A percentile compares a stretch with the other conserved stretches of the same genome.
Conservation (phyloP, 2,797 vertebrate species). For the Mastacembelus armatus region DNA sequence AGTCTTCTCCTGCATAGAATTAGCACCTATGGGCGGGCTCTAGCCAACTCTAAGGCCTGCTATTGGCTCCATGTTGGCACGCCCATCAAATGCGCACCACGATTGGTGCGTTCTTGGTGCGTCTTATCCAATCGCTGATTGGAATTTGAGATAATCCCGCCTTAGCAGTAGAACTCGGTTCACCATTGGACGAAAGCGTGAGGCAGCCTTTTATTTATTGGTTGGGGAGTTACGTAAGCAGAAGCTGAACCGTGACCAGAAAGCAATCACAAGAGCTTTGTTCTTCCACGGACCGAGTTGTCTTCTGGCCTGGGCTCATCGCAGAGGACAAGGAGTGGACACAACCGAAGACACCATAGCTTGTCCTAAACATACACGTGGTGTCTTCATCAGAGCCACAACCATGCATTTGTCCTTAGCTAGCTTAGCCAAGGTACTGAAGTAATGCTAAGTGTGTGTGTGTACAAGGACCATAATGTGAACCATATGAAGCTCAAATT, state of each 20-base stretch:
- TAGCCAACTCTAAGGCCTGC: not conserved
- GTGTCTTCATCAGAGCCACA: not conserved
- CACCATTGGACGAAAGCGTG: slow-evolving; percentile 50
- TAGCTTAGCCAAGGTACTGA: slow-evolving; percentile 78
- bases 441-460: not conserved
- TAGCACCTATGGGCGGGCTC: slow-evolving; percentile 47
- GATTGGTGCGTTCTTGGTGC: slow-evolving; percentile 43
- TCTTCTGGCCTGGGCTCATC: not conserved
- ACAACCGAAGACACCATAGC: not conserved
- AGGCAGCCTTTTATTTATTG: not conserved
- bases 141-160: slow-evolving; percentile 5
- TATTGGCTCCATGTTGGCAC: slow-evolving; percentile 40
- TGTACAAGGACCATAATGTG: slow-evolving; percentile 31
- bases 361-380: not conserved
- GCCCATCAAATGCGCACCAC: not conserved
- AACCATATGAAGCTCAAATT: slow-evolving; percentile 58
- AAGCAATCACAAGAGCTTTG: too few relatives aligned
- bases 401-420: slow-evolving; percentile 75
- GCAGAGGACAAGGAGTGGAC: not conserved
- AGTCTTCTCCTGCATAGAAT: not conserved
- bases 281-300: not conserved
- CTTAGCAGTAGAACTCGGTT: not conserved
- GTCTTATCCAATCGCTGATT: slow-evolving; percentile 33
- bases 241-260: not conserved
- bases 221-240: slow-evolving; percentile 30